phyloP scores from a whole-genome alignment of 2,113 vertebrate species.

The Machaerirhynchus nigripectus region DNA sequence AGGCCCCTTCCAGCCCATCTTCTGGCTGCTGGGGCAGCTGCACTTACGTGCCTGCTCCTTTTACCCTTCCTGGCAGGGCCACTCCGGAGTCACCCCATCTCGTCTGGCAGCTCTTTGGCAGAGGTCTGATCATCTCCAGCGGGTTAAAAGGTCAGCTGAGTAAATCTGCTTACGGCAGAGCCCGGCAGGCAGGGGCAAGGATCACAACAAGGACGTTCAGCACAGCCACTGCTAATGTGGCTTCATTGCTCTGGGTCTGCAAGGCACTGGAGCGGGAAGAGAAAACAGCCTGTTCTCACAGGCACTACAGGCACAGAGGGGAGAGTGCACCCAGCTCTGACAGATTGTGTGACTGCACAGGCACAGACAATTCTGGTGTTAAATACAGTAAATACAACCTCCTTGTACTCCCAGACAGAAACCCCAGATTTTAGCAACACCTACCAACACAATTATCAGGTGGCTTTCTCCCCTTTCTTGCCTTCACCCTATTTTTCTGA shows the following conservation, averaged over 20 bases:
- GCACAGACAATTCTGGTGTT: not conserved
- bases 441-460: not conserved
- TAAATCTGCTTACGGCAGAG: not conserved
- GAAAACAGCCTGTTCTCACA: accelerated
- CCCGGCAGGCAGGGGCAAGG: not conserved
- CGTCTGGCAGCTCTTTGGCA: not conserved
- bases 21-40: not conserved
- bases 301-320: accelerated
- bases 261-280: accelerated
- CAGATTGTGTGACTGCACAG: not conserved
- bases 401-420: not conserved
- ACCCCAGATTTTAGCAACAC: not conserved
- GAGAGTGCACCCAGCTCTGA: not conserved
- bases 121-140: not conserved
- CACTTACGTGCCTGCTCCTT: not conserved
- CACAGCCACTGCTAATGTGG: not conserved
- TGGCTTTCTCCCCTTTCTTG: not conserved
- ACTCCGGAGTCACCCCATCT: not conserved
- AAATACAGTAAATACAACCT: not conserved
- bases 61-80: not conserved
- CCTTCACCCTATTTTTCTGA: not conserved
- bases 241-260: not conserved
- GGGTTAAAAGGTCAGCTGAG: slow-evolving; percentile 22
- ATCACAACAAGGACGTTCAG: not conserved
- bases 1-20: not conserved